Conservation (phyloP, 2,888 invertebrate genomes). For the Acleris literana region DNA sequence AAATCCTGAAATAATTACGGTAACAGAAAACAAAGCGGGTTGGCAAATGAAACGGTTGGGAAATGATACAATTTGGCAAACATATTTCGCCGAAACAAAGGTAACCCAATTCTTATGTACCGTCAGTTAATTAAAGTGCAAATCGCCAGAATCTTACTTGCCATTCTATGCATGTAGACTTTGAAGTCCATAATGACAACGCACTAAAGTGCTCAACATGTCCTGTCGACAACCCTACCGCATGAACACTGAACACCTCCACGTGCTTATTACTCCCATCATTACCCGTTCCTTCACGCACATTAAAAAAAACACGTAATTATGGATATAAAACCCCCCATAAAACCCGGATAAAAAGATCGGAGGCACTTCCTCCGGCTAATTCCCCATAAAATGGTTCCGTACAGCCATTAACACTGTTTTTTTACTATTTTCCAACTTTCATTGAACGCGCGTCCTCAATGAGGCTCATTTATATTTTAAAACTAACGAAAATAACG, state of each 20-base stretch:
- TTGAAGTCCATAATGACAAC: no score
- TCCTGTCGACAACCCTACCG: conserved; percentile 14
- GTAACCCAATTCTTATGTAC: no score
- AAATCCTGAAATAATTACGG: no score
- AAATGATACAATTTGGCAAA: no score
- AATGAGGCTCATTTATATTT: conserved; percentile 75
- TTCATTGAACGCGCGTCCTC: conserved; percentile 80
- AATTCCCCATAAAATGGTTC: conserved; percentile 73
- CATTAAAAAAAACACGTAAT: conserved; percentile 73
- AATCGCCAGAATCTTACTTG: no score
- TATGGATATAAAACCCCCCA: conserved; percentile 81
- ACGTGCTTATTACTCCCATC: conserved; percentile 56
- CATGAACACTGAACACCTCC: conserved; percentile 31
- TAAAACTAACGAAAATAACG: conserved; percentile 74
- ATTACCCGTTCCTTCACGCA: conserved; percentile 66
- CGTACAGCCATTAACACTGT: conserved; percentile 75
- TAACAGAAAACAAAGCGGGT: no score
- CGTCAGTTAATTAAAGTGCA: no score
- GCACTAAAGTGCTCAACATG: no score
- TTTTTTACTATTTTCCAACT: conserved; percentile 66
- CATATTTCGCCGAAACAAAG: no score
- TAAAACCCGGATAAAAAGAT: conserved; percentile 79
- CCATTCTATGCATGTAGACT: no score
- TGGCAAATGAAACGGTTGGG: no score
- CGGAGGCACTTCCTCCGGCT: conserved; percentile 73